Conservation (phyloP, 2,797 vertebrate genomes). For the Tragopan temminckii region DNA sequence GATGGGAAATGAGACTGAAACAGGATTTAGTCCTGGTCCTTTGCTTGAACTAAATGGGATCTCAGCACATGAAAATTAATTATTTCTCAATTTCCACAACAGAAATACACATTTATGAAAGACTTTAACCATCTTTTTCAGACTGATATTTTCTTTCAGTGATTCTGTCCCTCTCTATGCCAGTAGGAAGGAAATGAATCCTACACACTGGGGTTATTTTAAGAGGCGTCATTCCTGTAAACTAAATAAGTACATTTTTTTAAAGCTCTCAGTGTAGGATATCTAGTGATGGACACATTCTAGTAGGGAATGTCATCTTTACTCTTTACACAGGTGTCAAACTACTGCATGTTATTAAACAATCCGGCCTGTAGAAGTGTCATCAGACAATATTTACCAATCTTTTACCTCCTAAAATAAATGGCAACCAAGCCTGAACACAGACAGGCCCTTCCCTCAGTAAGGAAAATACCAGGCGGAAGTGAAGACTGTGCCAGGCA, state of each 20-base stretch:
- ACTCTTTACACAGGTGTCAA: background rate
- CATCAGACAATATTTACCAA: background rate
- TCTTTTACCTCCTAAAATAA: background rate
- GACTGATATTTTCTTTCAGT: background rate
- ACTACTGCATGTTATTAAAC: background rate
- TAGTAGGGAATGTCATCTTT: background rate
- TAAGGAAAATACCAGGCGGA: background rate
- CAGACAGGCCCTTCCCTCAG: background rate
- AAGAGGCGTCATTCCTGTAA: background rate
- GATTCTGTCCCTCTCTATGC: background rate
- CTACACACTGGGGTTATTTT: constrained; percentile 25
- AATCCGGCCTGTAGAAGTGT: background rate
- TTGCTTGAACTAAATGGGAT: background rate
- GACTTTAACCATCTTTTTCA: background rate
- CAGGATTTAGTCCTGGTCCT: background rate
- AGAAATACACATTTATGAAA: background rate
- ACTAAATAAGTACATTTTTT: constrained; percentile 17
- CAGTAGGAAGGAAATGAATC: constrained; percentile 31
- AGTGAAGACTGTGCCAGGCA: background rate
- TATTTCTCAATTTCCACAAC: background rate
- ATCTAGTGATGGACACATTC: background rate
- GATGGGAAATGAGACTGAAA: background rate
- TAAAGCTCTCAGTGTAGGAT: background rate
- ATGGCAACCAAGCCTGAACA: background rate
- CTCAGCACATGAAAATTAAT: background rate